Evolutionary conservation across 2,888 invertebrate genomes (phyloP).

Genomic region (Pantelozetes paolii): DNA sequence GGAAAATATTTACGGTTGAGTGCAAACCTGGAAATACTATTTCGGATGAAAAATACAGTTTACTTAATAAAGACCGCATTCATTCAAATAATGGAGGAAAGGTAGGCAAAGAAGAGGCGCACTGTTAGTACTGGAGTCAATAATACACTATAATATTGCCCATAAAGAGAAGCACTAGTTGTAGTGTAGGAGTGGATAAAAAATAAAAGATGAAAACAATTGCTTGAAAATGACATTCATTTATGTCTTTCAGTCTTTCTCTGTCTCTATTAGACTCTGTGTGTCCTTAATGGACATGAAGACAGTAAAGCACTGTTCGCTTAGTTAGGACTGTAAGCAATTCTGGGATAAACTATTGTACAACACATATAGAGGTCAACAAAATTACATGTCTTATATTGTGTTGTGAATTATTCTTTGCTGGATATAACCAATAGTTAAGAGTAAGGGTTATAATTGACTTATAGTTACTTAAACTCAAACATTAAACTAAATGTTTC

Average conservation of each 20-base stretch:
- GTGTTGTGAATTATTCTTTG: conserved; percentile 21
- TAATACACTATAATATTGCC: conserved; percentile 17
- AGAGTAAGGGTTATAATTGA: too few species aligned
- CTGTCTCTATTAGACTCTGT: background rate
- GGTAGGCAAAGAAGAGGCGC: conserved; percentile 8
- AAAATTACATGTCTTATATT: conserved; percentile 30
- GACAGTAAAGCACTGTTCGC: background rate
- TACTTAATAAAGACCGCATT: conserved; percentile 12
- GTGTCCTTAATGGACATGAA: conserved; percentile 17
- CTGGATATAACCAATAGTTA: background rate
- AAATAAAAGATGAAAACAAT: conserved; percentile 27
- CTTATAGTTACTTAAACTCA: background rate
- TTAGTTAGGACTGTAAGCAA: background rate
- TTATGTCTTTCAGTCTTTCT: conserved; percentile 17
- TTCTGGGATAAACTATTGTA: conserved; percentile 19
- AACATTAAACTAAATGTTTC: background rate
- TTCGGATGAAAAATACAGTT: background rate
- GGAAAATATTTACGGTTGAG: background rate
- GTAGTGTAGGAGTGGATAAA: background rate
- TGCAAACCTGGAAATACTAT: conserved; percentile 2
- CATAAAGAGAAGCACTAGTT: background rate
- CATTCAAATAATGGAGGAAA: background rate
- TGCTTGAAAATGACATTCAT: conserved; percentile 32
- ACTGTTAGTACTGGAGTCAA: conserved; percentile 4
- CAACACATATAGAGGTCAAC: conserved; percentile 13